Percentiles rank a stretch among this genome's conserved stretches.
phyloP scores from a whole-genome alignment of 2,113 vertebrate genomes.

The Bujurquina vittata region DNA sequence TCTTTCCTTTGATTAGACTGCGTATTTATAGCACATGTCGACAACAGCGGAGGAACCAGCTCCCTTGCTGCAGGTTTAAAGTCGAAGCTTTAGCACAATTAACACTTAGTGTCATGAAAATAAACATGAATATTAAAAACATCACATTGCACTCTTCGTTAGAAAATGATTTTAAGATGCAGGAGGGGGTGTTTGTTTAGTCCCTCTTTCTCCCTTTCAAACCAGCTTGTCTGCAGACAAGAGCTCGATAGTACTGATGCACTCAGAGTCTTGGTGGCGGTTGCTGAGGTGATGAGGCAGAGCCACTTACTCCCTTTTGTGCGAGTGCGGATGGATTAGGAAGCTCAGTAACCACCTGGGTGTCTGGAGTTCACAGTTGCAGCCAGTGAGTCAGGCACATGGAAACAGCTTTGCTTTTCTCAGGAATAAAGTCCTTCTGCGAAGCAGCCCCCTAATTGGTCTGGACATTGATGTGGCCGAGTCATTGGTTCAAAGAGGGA shows the following conservation, averaged over 20 bases:
- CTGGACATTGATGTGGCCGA: slow-evolving; percentile 14
- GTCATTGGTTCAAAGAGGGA: neutral
- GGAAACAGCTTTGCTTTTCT: slow-evolving; percentile 25
- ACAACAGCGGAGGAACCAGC: neutral
- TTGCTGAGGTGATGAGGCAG: slow-evolving; percentile 45
- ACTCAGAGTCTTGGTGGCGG: slow-evolving; percentile 21
- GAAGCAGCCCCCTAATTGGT: slow-evolving; percentile 9
- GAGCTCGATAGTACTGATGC: neutral
- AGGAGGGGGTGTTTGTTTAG: neutral
- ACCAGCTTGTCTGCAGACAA: neutral
- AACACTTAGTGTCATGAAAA: neutral
- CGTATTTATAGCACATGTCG: neutral
- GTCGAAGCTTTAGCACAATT: neutral
- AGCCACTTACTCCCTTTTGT: slow-evolving; percentile 19
- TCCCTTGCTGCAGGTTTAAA: neutral
- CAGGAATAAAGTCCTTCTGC: neutral
- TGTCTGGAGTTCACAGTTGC: slow-evolving; percentile 47
- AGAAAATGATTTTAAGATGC: neutral
- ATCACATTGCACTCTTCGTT: neutral
- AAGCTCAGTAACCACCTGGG: slow-evolving; percentile 56
- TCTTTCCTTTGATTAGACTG: neutral
- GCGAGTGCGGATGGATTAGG: slow-evolving; percentile 43
- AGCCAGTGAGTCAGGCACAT: slow-evolving; percentile 57
- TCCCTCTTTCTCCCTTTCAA: neutral
- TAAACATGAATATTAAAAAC: neutral